phyloP scores from a whole-genome alignment of 2,888 invertebrate species.

The Protodeltote pygarga region DNA sequence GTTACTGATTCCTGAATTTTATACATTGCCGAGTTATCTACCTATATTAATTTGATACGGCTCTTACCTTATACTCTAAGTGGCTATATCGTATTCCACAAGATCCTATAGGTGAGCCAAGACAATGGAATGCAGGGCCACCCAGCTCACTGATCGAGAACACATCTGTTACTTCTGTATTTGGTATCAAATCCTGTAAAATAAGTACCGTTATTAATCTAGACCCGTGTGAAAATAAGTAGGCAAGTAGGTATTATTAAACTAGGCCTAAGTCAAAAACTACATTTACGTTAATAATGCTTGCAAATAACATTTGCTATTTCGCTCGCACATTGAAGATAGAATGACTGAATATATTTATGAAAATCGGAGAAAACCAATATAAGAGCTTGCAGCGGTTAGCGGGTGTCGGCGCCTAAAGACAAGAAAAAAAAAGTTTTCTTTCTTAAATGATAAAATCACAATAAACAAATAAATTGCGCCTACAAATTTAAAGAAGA shows the following conservation, averaged over 20 bases:
- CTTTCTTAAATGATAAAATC: too few species aligned
- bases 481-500: too few species aligned
- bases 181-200: conserved; percentile 31
- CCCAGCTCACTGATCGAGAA: conserved; percentile 39
- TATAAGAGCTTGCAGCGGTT: too few species aligned
- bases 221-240: neutral
- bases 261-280: too few species aligned
- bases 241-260: too few species aligned
- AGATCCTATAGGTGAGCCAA: conserved; percentile 10
- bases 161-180: conserved; percentile 4
- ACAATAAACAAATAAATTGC: too few species aligned
- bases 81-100: conserved; percentile 26
- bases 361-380: too few species aligned
- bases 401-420: too few species aligned
- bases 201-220: neutral
- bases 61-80: conserved; percentile 39
- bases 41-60: neutral
- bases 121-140: neutral
- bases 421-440: too few species aligned
- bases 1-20: too few species aligned
- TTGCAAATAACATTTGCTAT: conserved; percentile 9
- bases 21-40: neutral
- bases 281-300: neutral
- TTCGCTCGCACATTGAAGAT: too few species aligned
- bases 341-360: too few species aligned